Evolutionary conservation across 2,113 vertebrate genomes (phyloP).

Genomic region (Clarias batrachus): DNA sequence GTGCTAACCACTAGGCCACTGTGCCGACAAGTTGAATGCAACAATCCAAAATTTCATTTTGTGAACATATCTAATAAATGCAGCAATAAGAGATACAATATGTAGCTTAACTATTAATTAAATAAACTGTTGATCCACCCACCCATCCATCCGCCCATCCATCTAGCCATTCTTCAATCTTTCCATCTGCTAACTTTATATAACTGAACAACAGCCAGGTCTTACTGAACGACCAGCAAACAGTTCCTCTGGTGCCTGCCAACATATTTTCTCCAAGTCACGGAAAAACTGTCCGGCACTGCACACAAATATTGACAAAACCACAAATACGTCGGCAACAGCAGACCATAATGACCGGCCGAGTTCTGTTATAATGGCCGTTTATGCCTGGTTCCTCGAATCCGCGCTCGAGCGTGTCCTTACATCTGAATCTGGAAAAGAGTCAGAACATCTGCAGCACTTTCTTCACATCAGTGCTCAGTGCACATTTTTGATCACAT

Average conservation of each 20-base stretch:
- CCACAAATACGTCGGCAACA: background rate
- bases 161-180: background rate
- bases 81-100: background rate
- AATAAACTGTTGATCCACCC: background rate
- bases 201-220: background rate
- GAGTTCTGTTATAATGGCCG: background rate
- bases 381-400: constrained; percentile 2
- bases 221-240: background rate
- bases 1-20: too few species aligned
- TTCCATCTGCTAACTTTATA: background rate
- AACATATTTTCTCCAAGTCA: constrained; percentile 1
- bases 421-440: background rate
- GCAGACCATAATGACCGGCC: background rate
- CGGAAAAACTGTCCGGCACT: background rate
- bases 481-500: background rate
- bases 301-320: background rate
- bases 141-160: background rate
- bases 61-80: background rate
- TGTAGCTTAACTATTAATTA: background rate
- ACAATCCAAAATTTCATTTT: background rate
- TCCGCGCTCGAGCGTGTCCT: background rate
- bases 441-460: background rate
- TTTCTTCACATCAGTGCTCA: background rate
- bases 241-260: background rate
- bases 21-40: too few species aligned